Evolutionary conservation across 2,797 vertebrate species (phyloP), one percentile per base, ranked within the genome.

Genomic region (Melanotaenia nigrans): DNA sequence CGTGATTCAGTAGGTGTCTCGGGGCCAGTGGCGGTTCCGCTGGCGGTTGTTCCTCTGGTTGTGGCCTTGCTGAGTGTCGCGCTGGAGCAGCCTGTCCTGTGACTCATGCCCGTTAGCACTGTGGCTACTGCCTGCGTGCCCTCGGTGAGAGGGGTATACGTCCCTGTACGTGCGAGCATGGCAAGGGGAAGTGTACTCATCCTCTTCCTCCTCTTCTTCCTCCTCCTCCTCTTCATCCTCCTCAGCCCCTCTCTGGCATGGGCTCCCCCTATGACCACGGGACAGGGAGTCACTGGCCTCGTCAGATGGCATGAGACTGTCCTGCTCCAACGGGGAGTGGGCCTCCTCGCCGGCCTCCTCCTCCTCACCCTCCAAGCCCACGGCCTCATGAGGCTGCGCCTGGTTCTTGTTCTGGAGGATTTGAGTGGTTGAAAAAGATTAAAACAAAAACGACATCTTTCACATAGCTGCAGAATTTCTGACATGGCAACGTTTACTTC

Each of bases 231-330:
- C 92, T 18, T 92, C 91, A 0, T 96, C 96, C 78, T 96, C 95
- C 62, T 94, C 95, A 0, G 73, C 90, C 55, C 94, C 95, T 84
- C 95, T 85, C 81, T 94, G 96, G 81, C 92, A 90, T 22, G 95
- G 96, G 91, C 96, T 95, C 11, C 93, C 94, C 73, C 95, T 95
- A 83, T 91, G 95, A 33, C 94, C 92, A 25, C 94, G 96, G 67
- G 95, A 96, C 53, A 96, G 94, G 56, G 94, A 95, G 85, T 98
- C 96, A 24, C 96, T 97, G 33, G 96, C 96, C 81, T 98, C 97
- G 0, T 99, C 97, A 0, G 96, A 97, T 0, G 95, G 97, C 97
- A 99, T 98, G 77, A 97, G 90, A 92, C 96, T 98, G 95, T 98
- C 97, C 76, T 96, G 96, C 92, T 99, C 97, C 71, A 97, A 83